Evolutionary conservation across 2,888 invertebrate genomes (phyloP).

Genomic region (Epicampocera succincta): DNA sequence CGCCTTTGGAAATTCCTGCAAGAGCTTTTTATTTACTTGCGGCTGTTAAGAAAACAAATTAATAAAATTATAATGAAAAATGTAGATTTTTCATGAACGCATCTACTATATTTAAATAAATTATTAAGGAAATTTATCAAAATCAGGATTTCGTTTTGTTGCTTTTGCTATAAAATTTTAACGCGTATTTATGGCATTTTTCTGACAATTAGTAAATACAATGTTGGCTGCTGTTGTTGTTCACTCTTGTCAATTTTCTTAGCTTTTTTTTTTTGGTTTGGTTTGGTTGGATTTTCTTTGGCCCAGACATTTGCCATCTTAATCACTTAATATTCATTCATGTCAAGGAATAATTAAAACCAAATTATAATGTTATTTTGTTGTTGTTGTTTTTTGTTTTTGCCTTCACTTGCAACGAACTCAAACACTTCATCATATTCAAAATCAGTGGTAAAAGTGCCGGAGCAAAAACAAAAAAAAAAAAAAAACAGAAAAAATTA

Average conservation of each 20-base stretch:
- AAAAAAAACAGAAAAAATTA: constrained; percentile 48
- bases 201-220: constrained; percentile 32
- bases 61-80: constrained; percentile 36
- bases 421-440: constrained; percentile 68
- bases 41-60: constrained; percentile 35
- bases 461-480: neutral
- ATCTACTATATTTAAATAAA: constrained; percentile 23
- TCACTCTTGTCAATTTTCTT: neutral
- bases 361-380: constrained; percentile 67
- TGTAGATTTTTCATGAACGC: neutral
- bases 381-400: too few relatives aligned
- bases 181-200: constrained; percentile 23
- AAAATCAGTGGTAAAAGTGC: constrained; percentile 57
- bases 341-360: constrained; percentile 68
- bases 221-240: constrained; percentile 7
- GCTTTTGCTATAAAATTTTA: neutral
- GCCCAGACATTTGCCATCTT: constrained; percentile 37
- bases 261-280: neutral
- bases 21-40: constrained; percentile 9
- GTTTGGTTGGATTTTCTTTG: neutral
- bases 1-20: constrained; percentile 52
- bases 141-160: neutral
- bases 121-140: constrained; percentile 15
- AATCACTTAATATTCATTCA: constrained; percentile 65
- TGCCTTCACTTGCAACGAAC: constrained; percentile 17